A percentile compares a stretch with the other conserved stretches of the same genome.
These are phyloP conservation scores for Gorsachius goisagi DNA, from an alignment of 2,113 vertebrate genomes.

Conservation along the genomic window DNA sequence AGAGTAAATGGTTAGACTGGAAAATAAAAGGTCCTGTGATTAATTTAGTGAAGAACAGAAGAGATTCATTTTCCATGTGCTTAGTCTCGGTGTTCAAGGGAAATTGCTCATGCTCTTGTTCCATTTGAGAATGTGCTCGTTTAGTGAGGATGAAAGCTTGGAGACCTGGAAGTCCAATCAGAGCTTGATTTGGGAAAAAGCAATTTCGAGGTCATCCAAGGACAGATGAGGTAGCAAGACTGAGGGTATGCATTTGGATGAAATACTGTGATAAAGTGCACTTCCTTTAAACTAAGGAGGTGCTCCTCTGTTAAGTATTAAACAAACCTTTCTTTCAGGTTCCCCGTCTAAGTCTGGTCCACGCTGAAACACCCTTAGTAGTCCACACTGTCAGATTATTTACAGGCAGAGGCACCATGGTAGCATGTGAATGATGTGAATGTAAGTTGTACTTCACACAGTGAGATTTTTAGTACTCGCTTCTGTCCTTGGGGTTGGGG, in stretches of 20 bases:
- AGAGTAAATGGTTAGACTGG: neutral
- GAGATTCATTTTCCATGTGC: slow-evolving; percentile 35
- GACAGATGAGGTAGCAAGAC: neutral
- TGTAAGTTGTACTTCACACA: neutral
- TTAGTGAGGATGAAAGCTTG: slow-evolving; percentile 31
- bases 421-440: neutral
- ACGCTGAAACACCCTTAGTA: neutral
- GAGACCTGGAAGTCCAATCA: slow-evolving; percentile 34
- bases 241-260: neutral
- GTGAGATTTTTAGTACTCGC: neutral
- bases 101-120: slow-evolving; percentile 25
- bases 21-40: slow-evolving; percentile 52
- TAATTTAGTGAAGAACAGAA: slow-evolving; percentile 55
- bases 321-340: neutral
- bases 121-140: neutral
- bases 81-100: slow-evolving; percentile 18
- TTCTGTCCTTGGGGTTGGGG: neutral
- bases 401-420: neutral
- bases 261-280: neutral
- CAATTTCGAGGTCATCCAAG: slow-evolving; percentile 12
- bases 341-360: neutral
- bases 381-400: neutral
- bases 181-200: neutral
- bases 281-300: neutral
- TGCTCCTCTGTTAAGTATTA: neutral